These are phyloP conservation scores for Hippocampus mohnikei DNA, from an alignment of 2,113 vertebrate species.

Conservation along the genomic window DNA sequence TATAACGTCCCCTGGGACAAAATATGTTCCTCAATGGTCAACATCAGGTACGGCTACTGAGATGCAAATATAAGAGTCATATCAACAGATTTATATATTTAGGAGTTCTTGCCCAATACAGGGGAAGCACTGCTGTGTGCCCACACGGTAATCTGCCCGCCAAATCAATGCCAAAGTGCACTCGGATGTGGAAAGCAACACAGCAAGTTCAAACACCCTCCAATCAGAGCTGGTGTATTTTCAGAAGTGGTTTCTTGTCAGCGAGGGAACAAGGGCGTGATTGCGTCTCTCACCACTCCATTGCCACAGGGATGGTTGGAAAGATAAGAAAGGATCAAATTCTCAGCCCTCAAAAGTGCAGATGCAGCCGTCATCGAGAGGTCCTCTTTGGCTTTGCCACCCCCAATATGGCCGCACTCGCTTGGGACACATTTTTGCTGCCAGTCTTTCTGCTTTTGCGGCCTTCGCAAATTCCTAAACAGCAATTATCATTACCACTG, in stretches of 20 bases:
- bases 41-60: not conserved
- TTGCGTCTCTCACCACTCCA: slow-evolving; percentile 44
- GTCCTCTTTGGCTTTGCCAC: slow-evolving; percentile 45
- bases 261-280: slow-evolving; percentile 35
- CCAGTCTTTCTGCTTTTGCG: slow-evolving; percentile 41
- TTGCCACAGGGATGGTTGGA: slow-evolving; percentile 33
- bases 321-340: slow-evolving; percentile 43
- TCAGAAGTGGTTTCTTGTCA: slow-evolving; percentile 45
- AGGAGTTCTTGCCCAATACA: not conserved
- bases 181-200: slow-evolving; percentile 30
- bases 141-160: not conserved
- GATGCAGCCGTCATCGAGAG: slow-evolving; percentile 29
- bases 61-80: not conserved
- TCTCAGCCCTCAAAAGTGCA: slow-evolving; percentile 22
- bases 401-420: not conserved
- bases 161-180: not conserved
- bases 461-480: slow-evolving; percentile 52
- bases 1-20: slow-evolving; percentile 40
- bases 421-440: slow-evolving; percentile 56
- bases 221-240: slow-evolving; percentile 47
- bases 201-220: slow-evolving; percentile 30
- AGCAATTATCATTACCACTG: slow-evolving; percentile 76
- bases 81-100: not conserved
- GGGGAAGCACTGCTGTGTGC: not conserved
- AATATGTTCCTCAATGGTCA: not conserved